Evolutionary conservation across 2,797 vertebrate genomes (phyloP).

Genomic region (Rhabdophis nuchalis): DNA sequence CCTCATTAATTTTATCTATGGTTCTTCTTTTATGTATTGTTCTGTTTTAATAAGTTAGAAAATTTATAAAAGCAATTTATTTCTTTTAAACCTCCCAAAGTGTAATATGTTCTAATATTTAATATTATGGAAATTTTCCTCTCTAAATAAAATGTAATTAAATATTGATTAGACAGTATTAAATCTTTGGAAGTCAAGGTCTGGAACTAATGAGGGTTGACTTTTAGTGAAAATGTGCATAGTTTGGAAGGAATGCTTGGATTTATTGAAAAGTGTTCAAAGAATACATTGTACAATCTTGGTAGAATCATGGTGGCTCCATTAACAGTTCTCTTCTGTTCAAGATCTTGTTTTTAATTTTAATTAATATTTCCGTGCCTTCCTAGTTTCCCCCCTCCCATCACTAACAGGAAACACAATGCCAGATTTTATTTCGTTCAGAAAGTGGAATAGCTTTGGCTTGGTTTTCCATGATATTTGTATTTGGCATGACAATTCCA

Average conservation of each 20-base stretch:
- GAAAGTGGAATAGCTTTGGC: background rate
- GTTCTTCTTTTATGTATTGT: background rate
- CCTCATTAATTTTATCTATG: background rate
- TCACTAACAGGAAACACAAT: background rate
- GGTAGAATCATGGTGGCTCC: background rate
- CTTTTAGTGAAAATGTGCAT: background rate
- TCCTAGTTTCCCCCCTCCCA: too few species aligned
- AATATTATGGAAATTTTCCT: background rate
- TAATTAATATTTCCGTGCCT: background rate
- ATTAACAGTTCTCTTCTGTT: background rate
- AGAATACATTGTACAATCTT: background rate
- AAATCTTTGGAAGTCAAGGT: background rate
- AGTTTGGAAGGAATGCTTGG: background rate
- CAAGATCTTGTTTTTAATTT: background rate
- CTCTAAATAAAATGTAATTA: constrained; percentile 15
- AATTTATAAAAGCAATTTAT: constrained; percentile 11
- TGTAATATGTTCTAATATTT: background rate
- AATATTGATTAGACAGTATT: constrained; percentile 22
- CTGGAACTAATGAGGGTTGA: background rate
- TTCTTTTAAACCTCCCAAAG: background rate
- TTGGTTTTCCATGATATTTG: background rate
- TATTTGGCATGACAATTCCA: background rate
- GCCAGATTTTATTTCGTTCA: background rate
- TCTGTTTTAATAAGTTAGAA: background rate
- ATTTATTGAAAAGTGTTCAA: background rate